Evolutionary conservation across 2,113 vertebrate genomes (phyloP).

Genomic region (Phyllopteryx taeniolatus): DNA sequence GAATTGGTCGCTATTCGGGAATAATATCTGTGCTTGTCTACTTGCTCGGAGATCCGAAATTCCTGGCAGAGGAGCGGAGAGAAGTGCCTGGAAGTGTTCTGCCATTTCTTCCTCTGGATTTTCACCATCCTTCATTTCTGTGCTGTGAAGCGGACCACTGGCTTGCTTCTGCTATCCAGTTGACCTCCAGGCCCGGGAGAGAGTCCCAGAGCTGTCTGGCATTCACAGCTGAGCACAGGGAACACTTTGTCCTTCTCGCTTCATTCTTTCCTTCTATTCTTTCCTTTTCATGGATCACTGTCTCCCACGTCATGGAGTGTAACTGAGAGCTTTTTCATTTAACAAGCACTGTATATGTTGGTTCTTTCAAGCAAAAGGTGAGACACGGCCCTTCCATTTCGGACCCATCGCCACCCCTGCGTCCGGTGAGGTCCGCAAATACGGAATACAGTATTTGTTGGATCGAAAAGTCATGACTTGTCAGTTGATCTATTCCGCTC

Average conservation of each 20-base stretch:
- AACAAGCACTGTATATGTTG: not conserved
- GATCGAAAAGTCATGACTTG: too few species aligned
- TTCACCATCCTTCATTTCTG: slow-evolving; percentile 15
- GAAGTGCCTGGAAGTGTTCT: not conserved
- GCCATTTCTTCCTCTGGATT: slow-evolving; percentile 1
- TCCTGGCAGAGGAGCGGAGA: not conserved
- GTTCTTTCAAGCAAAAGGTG: not conserved
- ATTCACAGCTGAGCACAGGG: slow-evolving; percentile 45
- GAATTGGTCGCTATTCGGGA: not conserved
- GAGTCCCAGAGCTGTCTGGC: slow-evolving; percentile 25
- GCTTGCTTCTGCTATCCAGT: slow-evolving; percentile 30
- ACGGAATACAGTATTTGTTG: not conserved
- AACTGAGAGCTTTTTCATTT: slow-evolving; percentile 5
- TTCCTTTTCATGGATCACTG: slow-evolving; percentile 18
- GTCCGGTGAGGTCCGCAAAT: not conserved
- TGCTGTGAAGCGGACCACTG: slow-evolving; percentile 15
- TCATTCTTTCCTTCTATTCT: slow-evolving; percentile 8
- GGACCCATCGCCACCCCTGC: not conserved
- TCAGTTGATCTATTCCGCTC: too few species aligned
- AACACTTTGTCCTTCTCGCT: slow-evolving; percentile 49
- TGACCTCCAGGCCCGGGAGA: slow-evolving; percentile 37
- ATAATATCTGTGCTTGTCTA: not conserved
- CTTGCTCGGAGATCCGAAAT: not conserved
- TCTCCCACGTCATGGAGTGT: slow-evolving; percentile 10
- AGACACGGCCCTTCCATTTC: not conserved